Percentiles rank a stretch among this genome's conserved stretches.
Conservation (phyloP, 2,888 invertebrate species). For the Zygothrica quintamaculata region DNA sequence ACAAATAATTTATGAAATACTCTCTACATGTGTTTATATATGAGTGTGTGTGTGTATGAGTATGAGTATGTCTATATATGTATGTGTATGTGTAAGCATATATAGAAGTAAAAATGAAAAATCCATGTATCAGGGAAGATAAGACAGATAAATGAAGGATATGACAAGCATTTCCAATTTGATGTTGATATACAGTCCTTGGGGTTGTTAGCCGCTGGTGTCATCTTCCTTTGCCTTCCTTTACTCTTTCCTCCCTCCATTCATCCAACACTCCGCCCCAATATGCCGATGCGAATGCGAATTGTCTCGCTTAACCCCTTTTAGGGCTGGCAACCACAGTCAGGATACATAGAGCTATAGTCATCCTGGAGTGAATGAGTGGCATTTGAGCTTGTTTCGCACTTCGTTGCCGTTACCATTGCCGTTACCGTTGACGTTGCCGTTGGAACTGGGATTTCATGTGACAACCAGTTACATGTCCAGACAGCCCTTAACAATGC, state of each 20-base stretch:
- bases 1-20: slow-evolving; percentile 82
- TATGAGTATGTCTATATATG: slow-evolving; percentile 9
- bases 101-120: slow-evolving; percentile 63
- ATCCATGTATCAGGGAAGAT: slow-evolving; percentile 68
- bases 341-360: slow-evolving; percentile 2
- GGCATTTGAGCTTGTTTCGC: slow-evolving; percentile 72
- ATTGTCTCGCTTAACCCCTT: slow-evolving; percentile 62
- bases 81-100: slow-evolving; percentile 11
- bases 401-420: slow-evolving; percentile 61
- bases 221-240: slow-evolving; percentile 25
- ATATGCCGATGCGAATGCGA: no score
- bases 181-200: slow-evolving; percentile 63
- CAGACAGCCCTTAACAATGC: slow-evolving; percentile 4
- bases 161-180: slow-evolving; percentile 85
- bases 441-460: slow-evolving; percentile 26
- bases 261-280: slow-evolving; percentile 5
- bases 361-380: slow-evolving; percentile 47
- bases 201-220: slow-evolving; percentile 50
- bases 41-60: slow-evolving; percentile 11
- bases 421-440: slow-evolving; percentile 37
- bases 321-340: slow-evolving; percentile 35
- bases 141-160: slow-evolving; percentile 82
- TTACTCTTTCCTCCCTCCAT: not conserved
- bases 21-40: slow-evolving; percentile 1
- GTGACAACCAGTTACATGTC: slow-evolving; percentile 19